These are phyloP conservation scores for Chalcis sispes DNA, from an alignment of 2,888 invertebrate species.

Conservation along the genomic window DNA sequence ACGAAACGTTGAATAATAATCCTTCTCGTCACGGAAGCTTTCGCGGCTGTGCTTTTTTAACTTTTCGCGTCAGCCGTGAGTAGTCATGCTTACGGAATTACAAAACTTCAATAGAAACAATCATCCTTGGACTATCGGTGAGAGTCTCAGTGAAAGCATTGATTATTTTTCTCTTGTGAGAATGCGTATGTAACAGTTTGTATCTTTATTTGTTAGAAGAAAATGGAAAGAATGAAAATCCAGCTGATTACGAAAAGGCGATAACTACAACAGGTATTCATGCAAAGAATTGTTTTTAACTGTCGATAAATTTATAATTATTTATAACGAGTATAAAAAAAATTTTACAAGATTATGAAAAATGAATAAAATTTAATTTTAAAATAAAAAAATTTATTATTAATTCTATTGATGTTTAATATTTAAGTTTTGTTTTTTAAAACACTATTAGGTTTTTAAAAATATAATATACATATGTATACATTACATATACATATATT, in stretches of 20 bases:
- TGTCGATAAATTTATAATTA: background rate
- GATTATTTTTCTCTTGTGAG: background rate
- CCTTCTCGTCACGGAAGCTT: background rate
- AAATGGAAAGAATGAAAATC: background rate
- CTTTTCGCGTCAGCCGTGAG: background rate
- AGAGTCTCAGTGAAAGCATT: too few species aligned
- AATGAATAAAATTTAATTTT: too few species aligned
- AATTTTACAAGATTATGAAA: too few species aligned
- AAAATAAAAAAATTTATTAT: too few species aligned
- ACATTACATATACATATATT: too few species aligned
- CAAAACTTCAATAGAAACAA: background rate
- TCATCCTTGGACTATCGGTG: slow-evolving; percentile 25
- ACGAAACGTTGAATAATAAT: background rate
- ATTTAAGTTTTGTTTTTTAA: too few species aligned
- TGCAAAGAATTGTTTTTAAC: too few species aligned
- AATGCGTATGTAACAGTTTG: background rate
- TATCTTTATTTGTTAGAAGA: slow-evolving; percentile 9
- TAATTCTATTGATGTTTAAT: too few species aligned
- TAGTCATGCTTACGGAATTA: slow-evolving; percentile 29
- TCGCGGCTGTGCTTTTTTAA: background rate
- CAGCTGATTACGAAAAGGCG: slow-evolving; percentile 46
- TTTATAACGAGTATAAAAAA: too few species aligned
- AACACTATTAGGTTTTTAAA: too few species aligned
- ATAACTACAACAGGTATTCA: slow-evolving; percentile 40
- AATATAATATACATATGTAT: too few species aligned